A percentile compares a stretch with the other conserved stretches of the same genome.
Evolutionary conservation across 2,113 vertebrate species (phyloP).

Genomic region (Gracilinanus agilis): DNA sequence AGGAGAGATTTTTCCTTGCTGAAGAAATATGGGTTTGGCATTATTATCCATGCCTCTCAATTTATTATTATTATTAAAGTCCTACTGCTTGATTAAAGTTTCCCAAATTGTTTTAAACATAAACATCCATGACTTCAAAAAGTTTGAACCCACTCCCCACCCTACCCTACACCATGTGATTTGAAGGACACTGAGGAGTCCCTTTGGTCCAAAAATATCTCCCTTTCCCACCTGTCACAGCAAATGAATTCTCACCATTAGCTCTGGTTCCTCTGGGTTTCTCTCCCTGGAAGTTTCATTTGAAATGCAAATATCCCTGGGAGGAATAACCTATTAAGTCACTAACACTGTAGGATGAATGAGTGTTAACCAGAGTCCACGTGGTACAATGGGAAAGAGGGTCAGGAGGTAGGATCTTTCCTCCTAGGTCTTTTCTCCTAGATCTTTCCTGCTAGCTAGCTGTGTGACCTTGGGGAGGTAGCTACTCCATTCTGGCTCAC

Average conservation of each 20-base stretch:
- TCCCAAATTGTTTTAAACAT: neutral
- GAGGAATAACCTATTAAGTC: neutral
- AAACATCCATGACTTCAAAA: slow-evolving; percentile 25
- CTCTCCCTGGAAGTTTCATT: neutral
- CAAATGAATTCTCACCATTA: neutral
- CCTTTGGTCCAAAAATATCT: neutral
- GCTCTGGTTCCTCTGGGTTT: neutral
- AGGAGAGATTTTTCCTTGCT: neutral
- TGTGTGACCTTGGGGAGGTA: neutral
- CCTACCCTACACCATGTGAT: neutral
- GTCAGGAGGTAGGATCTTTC: neutral
- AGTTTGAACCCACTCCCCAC: neutral
- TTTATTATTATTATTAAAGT: neutral
- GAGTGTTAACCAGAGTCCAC: rapidly evolving
- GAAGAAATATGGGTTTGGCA: neutral
- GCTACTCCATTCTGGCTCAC: neutral
- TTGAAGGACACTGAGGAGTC: neutral
- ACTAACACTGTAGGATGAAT: neutral
- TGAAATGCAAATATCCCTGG: neutral
- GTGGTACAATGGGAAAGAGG: neutral
- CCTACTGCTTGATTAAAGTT: neutral
- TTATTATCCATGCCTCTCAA: neutral
- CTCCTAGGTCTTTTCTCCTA: neutral
- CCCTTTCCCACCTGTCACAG: neutral
- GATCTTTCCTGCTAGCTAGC: too few relatives aligned